Conservation (phyloP, 2,888 invertebrate genomes). For the Chrysomela aeneicollis region DNA sequence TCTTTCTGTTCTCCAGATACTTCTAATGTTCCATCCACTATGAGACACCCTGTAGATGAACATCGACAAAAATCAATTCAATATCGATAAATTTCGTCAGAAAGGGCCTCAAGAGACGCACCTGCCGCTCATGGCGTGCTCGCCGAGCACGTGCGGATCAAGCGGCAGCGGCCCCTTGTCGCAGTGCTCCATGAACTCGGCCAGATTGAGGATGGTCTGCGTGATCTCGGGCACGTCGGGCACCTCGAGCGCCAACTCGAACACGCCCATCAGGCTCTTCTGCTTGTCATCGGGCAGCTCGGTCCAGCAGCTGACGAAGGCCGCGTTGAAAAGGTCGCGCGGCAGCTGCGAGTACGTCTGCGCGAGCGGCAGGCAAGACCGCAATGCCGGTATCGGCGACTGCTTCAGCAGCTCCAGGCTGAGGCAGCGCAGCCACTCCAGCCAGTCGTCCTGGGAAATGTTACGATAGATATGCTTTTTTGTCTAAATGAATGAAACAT, state of each 20-base stretch:
- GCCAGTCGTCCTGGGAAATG: constrained; percentile 83
- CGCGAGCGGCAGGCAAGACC: constrained; percentile 89
- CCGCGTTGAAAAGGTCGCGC: constrained; percentile 96
- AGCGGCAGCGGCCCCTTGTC: constrained; percentile 95
- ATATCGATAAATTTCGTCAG: too few species aligned
- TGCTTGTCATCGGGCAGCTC: constrained; percentile 85
- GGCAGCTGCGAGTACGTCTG: constrained; percentile 96
- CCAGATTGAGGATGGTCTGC: constrained; percentile 94
- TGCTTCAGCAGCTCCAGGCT: constrained; percentile 94
- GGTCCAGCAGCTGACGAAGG: constrained; percentile 99
- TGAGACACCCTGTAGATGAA: too few species aligned
- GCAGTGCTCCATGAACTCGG: constrained; percentile 99
- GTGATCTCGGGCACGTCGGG: constrained; percentile 96
- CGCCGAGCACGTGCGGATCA: constrained; percentile 85
- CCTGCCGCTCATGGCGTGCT: constrained; percentile 94
- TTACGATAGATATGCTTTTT: too few species aligned
- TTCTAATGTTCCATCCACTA: too few species aligned
- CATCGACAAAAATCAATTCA: too few species aligned
- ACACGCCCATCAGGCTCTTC: constrained; percentile 76
- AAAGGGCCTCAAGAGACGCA: too few species aligned
- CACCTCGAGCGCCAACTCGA: constrained; percentile 89
- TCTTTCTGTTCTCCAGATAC: too few species aligned
- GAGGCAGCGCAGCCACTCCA: constrained; percentile 93
- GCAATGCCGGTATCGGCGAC: constrained; percentile 92
- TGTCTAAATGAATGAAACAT: too few species aligned